Evolutionary conservation across 2,797 vertebrate species (phyloP).

Genomic region (Pantherophis vulpinus): DNA sequence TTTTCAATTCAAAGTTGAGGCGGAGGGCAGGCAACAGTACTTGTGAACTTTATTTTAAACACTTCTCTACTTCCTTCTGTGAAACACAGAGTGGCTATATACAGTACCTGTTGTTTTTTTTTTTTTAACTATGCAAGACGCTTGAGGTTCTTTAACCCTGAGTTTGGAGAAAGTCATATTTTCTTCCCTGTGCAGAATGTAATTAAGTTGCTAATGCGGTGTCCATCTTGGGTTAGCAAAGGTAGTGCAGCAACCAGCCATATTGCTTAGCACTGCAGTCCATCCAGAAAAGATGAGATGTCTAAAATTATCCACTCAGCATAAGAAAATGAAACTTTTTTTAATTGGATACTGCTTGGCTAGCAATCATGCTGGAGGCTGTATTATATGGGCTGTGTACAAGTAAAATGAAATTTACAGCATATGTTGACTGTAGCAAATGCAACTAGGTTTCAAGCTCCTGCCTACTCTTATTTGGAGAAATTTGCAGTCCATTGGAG

Average conservation of each 20-base stretch:
- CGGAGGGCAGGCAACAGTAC: background rate
- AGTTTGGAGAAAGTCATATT: background rate
- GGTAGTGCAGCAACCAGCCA: background rate
- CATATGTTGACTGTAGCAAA: slow-evolving; percentile 14
- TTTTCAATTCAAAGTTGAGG: background rate
- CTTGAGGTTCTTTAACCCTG: background rate
- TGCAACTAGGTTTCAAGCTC: slow-evolving; percentile 20
- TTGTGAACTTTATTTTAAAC: background rate
- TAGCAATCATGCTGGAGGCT: slow-evolving; percentile 16
- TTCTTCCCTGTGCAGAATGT: background rate
- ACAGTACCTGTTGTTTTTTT: background rate
- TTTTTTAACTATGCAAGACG: background rate
- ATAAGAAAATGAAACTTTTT: slow-evolving; percentile 37
- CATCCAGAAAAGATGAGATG: slow-evolving; percentile 17
- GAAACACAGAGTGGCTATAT: background rate
- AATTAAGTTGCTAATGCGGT: background rate
- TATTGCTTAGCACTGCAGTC: slow-evolving; percentile 19
- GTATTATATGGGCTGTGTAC: slow-evolving; percentile 21
- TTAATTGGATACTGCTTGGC: slow-evolving; percentile 26
- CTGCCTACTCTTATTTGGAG: background rate
- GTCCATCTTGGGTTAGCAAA: background rate
- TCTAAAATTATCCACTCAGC: slow-evolving; percentile 28
- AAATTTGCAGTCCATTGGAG: background rate
- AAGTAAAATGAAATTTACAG: slow-evolving; percentile 23
- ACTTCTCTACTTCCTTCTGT: background rate